These are phyloP conservation scores for Theodoxus fluviatilis DNA, from an alignment of 2,888 invertebrate species.

Conservation along the genomic window DNA sequence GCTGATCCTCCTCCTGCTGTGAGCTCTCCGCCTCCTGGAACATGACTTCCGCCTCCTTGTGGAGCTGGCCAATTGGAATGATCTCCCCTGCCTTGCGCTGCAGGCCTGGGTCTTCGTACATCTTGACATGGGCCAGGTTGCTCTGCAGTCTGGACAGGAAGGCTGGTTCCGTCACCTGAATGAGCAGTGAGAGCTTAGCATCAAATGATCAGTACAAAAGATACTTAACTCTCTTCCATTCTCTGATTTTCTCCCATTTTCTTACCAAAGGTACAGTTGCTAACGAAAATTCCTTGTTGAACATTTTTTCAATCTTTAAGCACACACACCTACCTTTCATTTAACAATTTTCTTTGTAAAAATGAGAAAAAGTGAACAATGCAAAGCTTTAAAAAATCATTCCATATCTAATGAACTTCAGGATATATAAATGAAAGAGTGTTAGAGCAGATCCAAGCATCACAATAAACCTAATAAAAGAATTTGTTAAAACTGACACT, in stretches of 20 bases:
- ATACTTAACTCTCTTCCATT: background rate
- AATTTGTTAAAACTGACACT: no score
- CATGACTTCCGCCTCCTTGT: conserved; percentile 70
- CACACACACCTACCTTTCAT: no score
- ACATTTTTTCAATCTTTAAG: background rate
- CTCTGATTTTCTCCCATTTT: background rate
- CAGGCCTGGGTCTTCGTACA: conserved; percentile 76
- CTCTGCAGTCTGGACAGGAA: conserved; percentile 51
- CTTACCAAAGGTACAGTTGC: background rate
- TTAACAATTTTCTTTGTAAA: no score
- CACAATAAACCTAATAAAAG: no score
- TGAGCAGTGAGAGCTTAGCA: conserved; percentile 17
- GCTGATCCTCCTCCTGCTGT: conserved; percentile 3
- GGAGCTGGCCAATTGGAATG: conserved; percentile 76
- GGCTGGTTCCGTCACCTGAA: conserved; percentile 47
- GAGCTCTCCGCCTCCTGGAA: conserved; percentile 28
- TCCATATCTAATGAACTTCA: no score
- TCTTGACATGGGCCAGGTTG: conserved; percentile 70
- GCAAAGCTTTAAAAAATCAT: no score
- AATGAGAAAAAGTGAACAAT: no score
- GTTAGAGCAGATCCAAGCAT: no score
- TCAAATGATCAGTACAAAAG: background rate
- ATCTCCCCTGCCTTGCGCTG: conserved; percentile 73
- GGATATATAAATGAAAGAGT: no score
- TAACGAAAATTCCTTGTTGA: background rate